Percentiles rank a stretch among this genome's conserved stretches.
Evolutionary conservation across 2,113 vertebrate genomes (phyloP).

Genomic region (Sprattus sprattus): DNA sequence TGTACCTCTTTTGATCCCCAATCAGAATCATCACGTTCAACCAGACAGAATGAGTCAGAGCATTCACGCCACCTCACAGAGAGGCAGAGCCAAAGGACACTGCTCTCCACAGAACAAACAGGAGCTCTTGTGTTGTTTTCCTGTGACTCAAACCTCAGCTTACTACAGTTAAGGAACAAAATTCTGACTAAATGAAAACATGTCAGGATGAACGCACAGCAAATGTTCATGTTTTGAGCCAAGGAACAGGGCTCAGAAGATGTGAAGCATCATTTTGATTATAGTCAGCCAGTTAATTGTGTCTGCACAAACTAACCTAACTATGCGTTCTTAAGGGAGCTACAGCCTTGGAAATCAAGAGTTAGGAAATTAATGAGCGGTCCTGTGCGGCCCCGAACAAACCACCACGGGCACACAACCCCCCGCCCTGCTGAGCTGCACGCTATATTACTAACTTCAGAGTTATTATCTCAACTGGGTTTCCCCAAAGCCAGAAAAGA

Average conservation of each 20-base stretch:
- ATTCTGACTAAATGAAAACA: constrained; percentile 25
- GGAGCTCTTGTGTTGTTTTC: too few relatives aligned
- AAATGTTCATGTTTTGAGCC: neutral
- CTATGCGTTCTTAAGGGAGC: constrained; percentile 14
- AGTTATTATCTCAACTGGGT: neutral
- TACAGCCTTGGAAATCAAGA: constrained; percentile 38
- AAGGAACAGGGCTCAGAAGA: neutral
- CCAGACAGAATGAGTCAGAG: constrained; percentile 7
- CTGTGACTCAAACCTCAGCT: neutral
- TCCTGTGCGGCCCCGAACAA: constrained; percentile 39
- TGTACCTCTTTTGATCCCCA: constrained; percentile 54
- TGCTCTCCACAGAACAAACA: neutral
- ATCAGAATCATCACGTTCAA: constrained; percentile 52
- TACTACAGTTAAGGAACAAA: neutral
- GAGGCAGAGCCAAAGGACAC: constrained; percentile 15
- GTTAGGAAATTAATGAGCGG: constrained; percentile 43
- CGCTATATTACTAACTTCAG: neutral
- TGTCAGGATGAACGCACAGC: constrained; percentile 23
- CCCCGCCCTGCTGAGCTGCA: constrained; percentile 26
- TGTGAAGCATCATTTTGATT: constrained; percentile 1
- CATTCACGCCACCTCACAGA: constrained; percentile 25
- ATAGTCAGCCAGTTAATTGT: constrained; percentile 27
- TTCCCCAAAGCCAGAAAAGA: neutral
- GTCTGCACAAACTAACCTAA: constrained; percentile 35
- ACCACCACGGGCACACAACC: constrained; percentile 16